These are phyloP conservation scores for Falco naumanni DNA, from an alignment of 2,797 vertebrate species.

Conservation along the genomic window DNA sequence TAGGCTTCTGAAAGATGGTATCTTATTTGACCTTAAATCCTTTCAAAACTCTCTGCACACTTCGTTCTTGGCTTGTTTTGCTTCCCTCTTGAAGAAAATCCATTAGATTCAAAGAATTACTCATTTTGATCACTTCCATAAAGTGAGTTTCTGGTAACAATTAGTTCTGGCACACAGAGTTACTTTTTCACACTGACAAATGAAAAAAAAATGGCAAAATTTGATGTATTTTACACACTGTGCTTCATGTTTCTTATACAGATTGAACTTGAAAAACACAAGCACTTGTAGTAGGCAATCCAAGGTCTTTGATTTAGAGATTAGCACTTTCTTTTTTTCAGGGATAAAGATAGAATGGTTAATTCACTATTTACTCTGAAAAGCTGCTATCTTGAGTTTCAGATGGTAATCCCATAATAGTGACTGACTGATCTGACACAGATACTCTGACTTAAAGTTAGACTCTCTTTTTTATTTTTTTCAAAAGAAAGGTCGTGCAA, in stretches of 20 bases:
- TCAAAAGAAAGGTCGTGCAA: neutral
- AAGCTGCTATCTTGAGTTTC: neutral
- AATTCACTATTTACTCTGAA: neutral
- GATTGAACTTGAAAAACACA: neutral
- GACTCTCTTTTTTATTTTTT: neutral
- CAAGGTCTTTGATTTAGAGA: neutral
- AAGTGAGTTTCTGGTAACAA: slow-evolving; percentile 39
- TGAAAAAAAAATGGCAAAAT: neutral
- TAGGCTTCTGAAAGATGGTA: neutral
- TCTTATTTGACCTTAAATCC: slow-evolving; percentile 46
- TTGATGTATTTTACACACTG: neutral
- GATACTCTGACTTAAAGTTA: neutral
- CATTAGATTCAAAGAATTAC: slow-evolving; percentile 35
- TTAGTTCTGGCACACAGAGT: neutral
- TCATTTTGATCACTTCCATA: slow-evolving; percentile 43
- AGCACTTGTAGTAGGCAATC: neutral
- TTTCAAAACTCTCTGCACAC: slow-evolving; percentile 3
- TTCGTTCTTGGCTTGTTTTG: slow-evolving; percentile 37
- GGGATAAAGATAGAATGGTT: neutral
- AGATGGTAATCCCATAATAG: neutral
- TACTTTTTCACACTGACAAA: slow-evolving; percentile 45
- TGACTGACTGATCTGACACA: neutral
- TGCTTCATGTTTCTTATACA: neutral
- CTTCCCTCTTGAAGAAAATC: slow-evolving; percentile 22
- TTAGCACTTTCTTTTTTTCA: neutral